Base-by-base conservation (phyloP, 2,113 vertebrate species). In the Dicrurus megarhynchus region DNA sequence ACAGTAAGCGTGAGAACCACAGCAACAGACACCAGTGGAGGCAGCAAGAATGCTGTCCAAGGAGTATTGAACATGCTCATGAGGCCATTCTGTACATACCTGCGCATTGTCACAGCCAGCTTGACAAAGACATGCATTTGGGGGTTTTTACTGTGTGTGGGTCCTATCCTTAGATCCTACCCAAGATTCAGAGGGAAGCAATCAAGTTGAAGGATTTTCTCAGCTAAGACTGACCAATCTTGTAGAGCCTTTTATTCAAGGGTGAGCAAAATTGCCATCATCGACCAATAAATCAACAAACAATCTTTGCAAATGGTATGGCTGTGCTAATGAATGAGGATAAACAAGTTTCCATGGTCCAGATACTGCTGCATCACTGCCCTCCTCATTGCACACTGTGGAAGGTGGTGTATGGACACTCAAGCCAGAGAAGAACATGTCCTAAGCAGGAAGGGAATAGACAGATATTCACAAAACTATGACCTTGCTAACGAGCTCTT, bases 101-200 rank as follows among this genome's bases (percentile, higher is more conserved):
- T 77, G 8, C 15, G 14, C 11, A 14, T 4, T 55, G 52, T 52
- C 47, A 49, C 32, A 57, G 32, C 19, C 68, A 41, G 5, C 7
- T 64, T 56, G n/a, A 37, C 39, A 42, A 53, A 92, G 44, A 18
- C 9, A 3, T 8, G 10, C 8, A 11, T 69, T 49, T 37, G n/a
- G 10, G 12, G 3, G 0, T 0, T 59, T 65, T 88, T 60, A 21
- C 11, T 13, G 2, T 30, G 11, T 33, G 41, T 73, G 21, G 8
- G 37, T 89, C 11, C 41, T 37, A 5, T 42, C 26, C 71, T 50
- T 44, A 79, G 26, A 41, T 42, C 18, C 22, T 33, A 42, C 47
- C 13, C 32, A 87, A 46, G 41, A 35, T 37, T 82, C 47, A 50
- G 41, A 87, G 9, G 26, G 47, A 26, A 7, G 13, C 24, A 65